Evolutionary conservation across 2,888 invertebrate species (phyloP).

Genomic region (Bibio marci): DNA sequence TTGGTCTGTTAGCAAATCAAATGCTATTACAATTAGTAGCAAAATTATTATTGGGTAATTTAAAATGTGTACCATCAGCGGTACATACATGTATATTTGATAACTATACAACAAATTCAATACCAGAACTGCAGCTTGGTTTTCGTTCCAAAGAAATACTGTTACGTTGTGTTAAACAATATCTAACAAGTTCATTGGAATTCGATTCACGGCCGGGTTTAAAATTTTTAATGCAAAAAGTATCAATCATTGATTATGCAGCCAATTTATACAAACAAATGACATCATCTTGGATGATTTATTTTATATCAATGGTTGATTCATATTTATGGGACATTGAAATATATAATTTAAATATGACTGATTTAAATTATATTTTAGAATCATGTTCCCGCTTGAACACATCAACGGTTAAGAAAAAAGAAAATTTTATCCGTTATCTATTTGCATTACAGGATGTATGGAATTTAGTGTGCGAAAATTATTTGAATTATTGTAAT

Average conservation of each 20-base stretch:
- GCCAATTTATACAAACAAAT: slow-evolving; percentile 87
- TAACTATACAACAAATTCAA: slow-evolving; percentile 28
- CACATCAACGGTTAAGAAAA: slow-evolving; percentile 31
- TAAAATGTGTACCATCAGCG: slow-evolving; percentile 42
- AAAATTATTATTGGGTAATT: slow-evolving; percentile 64
- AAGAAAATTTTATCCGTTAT: slow-evolving; percentile 39
- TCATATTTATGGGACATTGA: slow-evolving; percentile 58
- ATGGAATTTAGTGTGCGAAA: slow-evolving; percentile 41
- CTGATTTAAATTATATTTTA: slow-evolving; percentile 43
- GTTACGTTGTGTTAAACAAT: slow-evolving; percentile 61
- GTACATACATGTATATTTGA: slow-evolving; percentile 30
- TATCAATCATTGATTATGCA: slow-evolving; percentile 67
- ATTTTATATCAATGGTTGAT: slow-evolving; percentile 72
- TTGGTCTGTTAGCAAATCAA: slow-evolving; percentile 81
- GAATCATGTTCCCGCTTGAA: slow-evolving; percentile 40
- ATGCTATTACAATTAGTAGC: slow-evolving; percentile 83
- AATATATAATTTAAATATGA: slow-evolving; percentile 40
- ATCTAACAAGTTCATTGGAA: slow-evolving; percentile 64
- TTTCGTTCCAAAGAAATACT: slow-evolving; percentile 41
- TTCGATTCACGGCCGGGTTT: slow-evolving; percentile 83
- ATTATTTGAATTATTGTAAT: slow-evolving; percentile 32
- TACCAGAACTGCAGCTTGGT: slow-evolving; percentile 26
- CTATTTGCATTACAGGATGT: slow-evolving; percentile 42
- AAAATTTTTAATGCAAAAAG: slow-evolving; percentile 87
- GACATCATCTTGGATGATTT: slow-evolving; percentile 80